Base-by-base conservation (phyloP, 1,140 invertebrate genomes). In the Anoplolepis gracilipes region DNA sequence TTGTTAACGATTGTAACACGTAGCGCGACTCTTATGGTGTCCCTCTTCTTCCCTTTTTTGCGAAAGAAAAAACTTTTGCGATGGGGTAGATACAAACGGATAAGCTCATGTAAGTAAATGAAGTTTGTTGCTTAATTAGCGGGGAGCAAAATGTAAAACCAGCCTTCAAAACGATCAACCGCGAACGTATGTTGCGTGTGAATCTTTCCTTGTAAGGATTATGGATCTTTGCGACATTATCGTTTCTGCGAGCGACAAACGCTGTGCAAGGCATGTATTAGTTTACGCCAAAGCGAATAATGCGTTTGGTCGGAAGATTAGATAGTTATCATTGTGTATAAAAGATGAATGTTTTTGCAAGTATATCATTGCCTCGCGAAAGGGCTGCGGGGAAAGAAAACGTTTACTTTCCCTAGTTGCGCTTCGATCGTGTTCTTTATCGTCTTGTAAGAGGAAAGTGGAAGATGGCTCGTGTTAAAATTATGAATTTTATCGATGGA, bases 41-140 rank as follows among this genome's bases (percentile, higher is more conserved):
- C 22, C 5, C 61, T n/a, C 33, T 10, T 49, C 11, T 10, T 28
- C 10, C 6, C 4, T 57, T 25, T 25, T 19, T 73, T 2, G 22
- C 30, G 61, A 22, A 33, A 65, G 2, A 36, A 36, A 13, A 67
- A 39, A 69, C 33, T 33, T 25, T 82, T 82, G 39, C 39, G 39
- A 59, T 46, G 39, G 42, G 65, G 67, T 28, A 46, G 46, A 28
- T 25, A n/a, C 7, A 13, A 77, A 49, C 39, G 13, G 70, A 57
- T 39, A 77, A n/a, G 59, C 76, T 90, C 70, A 64, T 72, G 91
- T 92, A 93, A 90, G 92, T 92, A 92, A 87, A 87, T 92, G n/a
- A 89, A 88, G 86, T 92, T 91, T 78, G 86, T 92, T 85, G 69
- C 64, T 22, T 77, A 72, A 90, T 78, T 91, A 90, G 85, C 76